Base-by-base conservation (phyloP, 2,113 vertebrate species). In the Narcine bancroftii region DNA sequence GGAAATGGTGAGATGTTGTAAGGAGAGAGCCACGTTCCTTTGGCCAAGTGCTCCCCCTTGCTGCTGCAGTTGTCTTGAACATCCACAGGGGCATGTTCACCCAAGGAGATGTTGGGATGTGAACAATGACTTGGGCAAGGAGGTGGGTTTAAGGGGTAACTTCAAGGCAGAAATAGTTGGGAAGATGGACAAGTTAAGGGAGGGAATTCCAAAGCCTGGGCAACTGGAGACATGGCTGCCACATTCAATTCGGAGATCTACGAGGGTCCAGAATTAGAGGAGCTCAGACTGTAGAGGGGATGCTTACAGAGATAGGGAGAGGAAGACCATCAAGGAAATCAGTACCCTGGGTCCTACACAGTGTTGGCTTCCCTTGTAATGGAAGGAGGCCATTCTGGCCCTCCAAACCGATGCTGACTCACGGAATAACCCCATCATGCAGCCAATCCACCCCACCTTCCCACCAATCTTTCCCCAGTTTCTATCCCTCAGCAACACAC, bases 1-100 rank as follows among this genome's bases (percentile, higher is more conserved):
- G 97, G 97, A 98, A 94, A 97, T 97, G 96, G 97, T 97, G 94
- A 96, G 93, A 45, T 26, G 6, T 47, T 53, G 33, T 7, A 9
- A 53, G 79, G 15, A n/a, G 91, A 33, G 24, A n/a, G 33, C 3
- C 45, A 15, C 24, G 15, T 36, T 6, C 26, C 13, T 50, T 50
- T 50, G 0, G 9, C 77, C 47, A 83, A 77, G 19, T 83, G 29
- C 45, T 11, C 45, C 45, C 29, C 11, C 26, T 42, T 79, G 45
- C 76, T 47, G 42, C 24, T 42, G 45, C 1, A n/a, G 33, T 36
- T 10, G 72, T 13, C n/a, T 36, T n/a, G n/a, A n/a, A n/a, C n/a
- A n/a, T n/a, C n/a, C n/a, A n/a, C n/a, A n/a, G n/a, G n/a, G n/a
- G n/a, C n/a, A n/a, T n/a, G n/a, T n/a, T n/a, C n/a, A n/a, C n/a